Conservation (phyloP, 2,797 vertebrate species). For the Naso thynnoides region DNA sequence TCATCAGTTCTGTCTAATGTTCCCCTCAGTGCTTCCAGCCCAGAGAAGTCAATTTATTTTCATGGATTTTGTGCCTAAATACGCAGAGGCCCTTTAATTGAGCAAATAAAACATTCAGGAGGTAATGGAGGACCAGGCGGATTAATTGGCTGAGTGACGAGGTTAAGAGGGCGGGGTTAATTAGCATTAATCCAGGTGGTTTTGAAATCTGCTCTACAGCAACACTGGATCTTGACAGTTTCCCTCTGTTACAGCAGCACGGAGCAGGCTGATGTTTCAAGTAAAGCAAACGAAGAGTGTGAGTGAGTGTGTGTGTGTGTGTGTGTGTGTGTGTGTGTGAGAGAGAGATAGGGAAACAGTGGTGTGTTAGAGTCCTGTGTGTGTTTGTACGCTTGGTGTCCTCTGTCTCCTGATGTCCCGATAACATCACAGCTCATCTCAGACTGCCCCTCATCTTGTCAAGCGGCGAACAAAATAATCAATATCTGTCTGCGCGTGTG, state of each 20-base stretch:
- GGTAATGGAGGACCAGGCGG: not conserved
- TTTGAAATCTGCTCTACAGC: constrained; percentile 14
- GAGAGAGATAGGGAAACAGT: not conserved
- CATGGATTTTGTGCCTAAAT: not conserved
- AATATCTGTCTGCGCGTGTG: constrained; percentile 37
- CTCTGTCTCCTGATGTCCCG: constrained; percentile 35
- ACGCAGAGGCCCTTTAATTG: not conserved
- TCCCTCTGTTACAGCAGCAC: not conserved
- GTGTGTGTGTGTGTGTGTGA: not conserved
- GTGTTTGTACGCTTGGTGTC: constrained; percentile 23
- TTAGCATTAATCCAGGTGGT: constrained; percentile 23
- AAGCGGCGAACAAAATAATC: constrained; percentile 51
- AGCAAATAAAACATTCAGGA: constrained; percentile 3
- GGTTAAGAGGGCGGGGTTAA: constrained; percentile 14
- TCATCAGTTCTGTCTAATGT: not conserved
- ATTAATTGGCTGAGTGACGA: constrained; percentile 23
- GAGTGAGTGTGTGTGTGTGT: constrained; percentile 5
- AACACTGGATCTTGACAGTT: not conserved
- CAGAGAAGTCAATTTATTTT: constrained; percentile 8
- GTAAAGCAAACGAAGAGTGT: constrained; percentile 21
- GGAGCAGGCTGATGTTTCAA: constrained; percentile 18
- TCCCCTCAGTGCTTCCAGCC: not conserved
- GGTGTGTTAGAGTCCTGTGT: constrained; percentile 9
- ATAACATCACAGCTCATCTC: constrained; percentile 53
- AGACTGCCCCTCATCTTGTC: constrained; percentile 45